Conservation (phyloP, 2,797 vertebrate species). For the Eremophila alpestris region DNA sequence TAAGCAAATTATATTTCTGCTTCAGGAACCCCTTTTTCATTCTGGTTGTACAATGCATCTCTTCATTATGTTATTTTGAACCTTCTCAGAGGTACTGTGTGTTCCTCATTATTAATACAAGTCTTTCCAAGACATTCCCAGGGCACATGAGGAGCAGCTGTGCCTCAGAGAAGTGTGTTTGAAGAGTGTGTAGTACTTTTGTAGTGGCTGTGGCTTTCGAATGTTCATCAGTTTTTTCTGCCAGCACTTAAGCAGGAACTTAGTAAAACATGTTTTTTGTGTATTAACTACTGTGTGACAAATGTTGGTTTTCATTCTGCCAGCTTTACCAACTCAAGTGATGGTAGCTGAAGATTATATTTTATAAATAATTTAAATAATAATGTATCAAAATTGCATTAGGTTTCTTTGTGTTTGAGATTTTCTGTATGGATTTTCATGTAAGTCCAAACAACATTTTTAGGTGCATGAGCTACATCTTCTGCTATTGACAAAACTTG, state of each 20-base stretch:
- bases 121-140: neutral
- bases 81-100: neutral
- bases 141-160: neutral
- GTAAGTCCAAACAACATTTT: neutral
- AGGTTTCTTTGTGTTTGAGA: neutral
- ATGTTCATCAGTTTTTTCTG: neutral
- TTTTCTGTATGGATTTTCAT: neutral
- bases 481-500: neutral
- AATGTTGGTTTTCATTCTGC: neutral
- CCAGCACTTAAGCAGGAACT: neutral
- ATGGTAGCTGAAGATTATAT: neutral
- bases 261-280: neutral
- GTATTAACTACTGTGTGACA: neutral
- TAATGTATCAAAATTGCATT: neutral
- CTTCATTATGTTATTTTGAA: neutral
- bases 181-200: neutral
- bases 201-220: neutral
- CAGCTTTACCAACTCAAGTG: neutral
- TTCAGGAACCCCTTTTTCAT: neutral
- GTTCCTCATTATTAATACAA: neutral
- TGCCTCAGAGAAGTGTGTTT: neutral
- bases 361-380: neutral
- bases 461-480: neutral
- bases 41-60: neutral
- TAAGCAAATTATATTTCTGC: neutral